Evolutionary conservation across 2,888 invertebrate species (phyloP).

Genomic region (Slavum lentiscoides): DNA sequence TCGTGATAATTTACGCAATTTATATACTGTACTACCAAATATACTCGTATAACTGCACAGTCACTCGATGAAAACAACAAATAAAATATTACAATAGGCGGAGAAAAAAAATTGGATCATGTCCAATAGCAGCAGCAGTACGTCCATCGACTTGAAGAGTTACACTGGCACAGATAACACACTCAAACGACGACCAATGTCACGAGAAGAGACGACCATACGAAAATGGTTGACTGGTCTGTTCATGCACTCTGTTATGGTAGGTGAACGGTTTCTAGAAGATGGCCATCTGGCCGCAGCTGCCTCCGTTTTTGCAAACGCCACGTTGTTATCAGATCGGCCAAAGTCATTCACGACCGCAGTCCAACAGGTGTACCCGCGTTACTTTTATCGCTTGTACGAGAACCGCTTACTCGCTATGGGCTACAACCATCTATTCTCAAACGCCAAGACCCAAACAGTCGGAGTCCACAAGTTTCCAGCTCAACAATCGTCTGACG

Average conservation of each 20-base stretch:
- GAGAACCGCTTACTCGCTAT: background rate
- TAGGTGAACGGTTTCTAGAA: background rate
- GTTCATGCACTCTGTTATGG: background rate
- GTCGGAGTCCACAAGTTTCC: background rate
- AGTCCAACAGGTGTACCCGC: slow-evolving; percentile 17
- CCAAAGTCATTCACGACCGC: background rate
- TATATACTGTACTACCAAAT: no score
- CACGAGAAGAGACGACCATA: background rate
- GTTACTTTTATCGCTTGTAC: slow-evolving; percentile 3
- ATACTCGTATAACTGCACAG: no score
- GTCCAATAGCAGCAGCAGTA: background rate
- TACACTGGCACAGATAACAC: no score
- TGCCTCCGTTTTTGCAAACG: slow-evolving; percentile 8
- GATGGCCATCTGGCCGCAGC: background rate
- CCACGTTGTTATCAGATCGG: slow-evolving; percentile 5
- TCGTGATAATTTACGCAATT: no score
- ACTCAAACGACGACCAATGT: background rate
- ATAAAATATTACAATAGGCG: no score
- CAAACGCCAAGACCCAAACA: background rate
- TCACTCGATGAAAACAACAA: no score
- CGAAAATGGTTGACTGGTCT: slow-evolving; percentile 2
- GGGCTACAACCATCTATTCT: slow-evolving; percentile 21
- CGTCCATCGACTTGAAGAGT: no score
- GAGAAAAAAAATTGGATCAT: background rate
- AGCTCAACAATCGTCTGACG: background rate